A percentile compares a stretch with the other conserved stretches of the same genome.
These are phyloP conservation scores for Orthosia cruda DNA, from an alignment of 2,888 invertebrate species.

Conservation along the genomic window DNA sequence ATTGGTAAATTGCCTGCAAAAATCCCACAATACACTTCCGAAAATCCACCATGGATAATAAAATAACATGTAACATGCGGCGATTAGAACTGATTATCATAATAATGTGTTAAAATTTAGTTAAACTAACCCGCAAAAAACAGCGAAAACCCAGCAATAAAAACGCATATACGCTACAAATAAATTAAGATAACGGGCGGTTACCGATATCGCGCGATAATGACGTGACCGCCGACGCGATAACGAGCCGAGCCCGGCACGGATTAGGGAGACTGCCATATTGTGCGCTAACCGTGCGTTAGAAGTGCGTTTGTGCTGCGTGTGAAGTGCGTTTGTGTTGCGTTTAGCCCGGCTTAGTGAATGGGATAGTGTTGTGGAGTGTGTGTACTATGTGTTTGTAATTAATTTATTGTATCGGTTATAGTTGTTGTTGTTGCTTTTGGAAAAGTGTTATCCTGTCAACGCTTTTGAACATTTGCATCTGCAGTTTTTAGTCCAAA, in stretches of 20 bases:
- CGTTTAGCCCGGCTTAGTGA: constrained; percentile 50
- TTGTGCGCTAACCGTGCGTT: constrained; percentile 44
- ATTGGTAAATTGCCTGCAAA: too few relatives aligned
- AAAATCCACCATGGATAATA: not conserved
- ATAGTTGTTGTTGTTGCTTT: constrained; percentile 19
- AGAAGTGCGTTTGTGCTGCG: constrained; percentile 30
- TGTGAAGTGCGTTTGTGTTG: constrained; percentile 16
- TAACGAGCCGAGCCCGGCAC: constrained; percentile 80
- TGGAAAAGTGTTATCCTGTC: not conserved
- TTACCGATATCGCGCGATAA: constrained; percentile 72
- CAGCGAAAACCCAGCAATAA: constrained; percentile 8
- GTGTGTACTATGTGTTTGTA: constrained; percentile 7
- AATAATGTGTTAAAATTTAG: not conserved
- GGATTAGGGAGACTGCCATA: constrained; percentile 74
- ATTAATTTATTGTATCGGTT: constrained; percentile 37
- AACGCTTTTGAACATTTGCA: not conserved
- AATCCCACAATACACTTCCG: too few relatives aligned
- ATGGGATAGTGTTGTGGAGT: constrained; percentile 6
- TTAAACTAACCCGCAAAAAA: constrained; percentile 9
- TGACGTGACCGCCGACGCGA: constrained; percentile 78
- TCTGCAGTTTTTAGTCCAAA: not conserved
- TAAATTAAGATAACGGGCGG: constrained; percentile 68
- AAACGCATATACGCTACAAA: constrained; percentile 43
- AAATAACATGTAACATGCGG: too few relatives aligned
- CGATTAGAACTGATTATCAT: too few relatives aligned